These are phyloP conservation scores for Montipora cactus DNA, from an alignment of 64 coral and sea anemone genomes.

Conservation along the genomic window DNA sequence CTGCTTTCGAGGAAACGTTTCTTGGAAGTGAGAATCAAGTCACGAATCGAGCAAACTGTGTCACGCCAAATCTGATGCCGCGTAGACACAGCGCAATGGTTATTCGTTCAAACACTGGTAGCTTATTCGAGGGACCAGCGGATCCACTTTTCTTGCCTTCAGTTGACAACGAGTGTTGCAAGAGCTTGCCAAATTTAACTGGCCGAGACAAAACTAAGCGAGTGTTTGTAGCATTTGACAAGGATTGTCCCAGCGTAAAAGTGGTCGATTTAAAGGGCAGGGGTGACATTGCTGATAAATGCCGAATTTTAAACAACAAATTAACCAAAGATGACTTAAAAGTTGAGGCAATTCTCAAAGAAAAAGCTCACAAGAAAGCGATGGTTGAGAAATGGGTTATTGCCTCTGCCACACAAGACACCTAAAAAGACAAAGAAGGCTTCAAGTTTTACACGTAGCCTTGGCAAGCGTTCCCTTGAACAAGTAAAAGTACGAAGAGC, in stretches of 20 bases:
- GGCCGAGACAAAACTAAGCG: constrained; percentile 11
- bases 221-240: constrained; percentile 35
- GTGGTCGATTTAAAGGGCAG: constrained; percentile 12
- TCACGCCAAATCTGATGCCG: constrained; percentile 48
- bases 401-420: background rate
- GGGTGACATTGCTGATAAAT: constrained; percentile 9
- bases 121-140: background rate
- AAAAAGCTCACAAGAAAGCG: constrained; percentile 10
- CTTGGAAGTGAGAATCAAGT: background rate
- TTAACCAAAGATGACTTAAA: background rate
- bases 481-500: no score
- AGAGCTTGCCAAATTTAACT: constrained; percentile 29
- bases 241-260: background rate
- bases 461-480: no score
- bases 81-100: constrained; percentile 2
- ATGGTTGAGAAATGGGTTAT: constrained; percentile 22
- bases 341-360: constrained; percentile 6
- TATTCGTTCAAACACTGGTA: constrained; percentile 1
- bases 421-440: background rate
- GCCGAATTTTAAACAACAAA: constrained; percentile 12
- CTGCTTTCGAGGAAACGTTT: constrained; percentile 26
- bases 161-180: constrained; percentile 2
- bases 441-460: no score
- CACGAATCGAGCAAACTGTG: background rate
- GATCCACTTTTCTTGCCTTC: background rate